These are phyloP conservation scores for Aphelocoma californica DNA, from an alignment of 2,797 vertebrate species.

Conservation along the genomic window DNA sequence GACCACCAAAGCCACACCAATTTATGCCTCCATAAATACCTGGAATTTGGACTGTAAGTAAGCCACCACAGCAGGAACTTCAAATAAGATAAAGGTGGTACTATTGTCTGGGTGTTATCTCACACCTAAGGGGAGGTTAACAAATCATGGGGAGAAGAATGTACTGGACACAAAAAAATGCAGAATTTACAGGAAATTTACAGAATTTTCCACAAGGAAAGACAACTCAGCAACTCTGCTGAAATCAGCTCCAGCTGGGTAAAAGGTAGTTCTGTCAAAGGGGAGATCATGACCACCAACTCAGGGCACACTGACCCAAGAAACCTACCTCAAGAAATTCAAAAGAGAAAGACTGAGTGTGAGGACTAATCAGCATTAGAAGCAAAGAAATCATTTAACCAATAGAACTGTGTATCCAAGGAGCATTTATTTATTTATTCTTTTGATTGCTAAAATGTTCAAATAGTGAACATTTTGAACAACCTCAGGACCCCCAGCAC, in stretches of 20 bases:
- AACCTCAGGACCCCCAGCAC: rapidly evolving
- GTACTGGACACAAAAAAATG: too few relatives aligned
- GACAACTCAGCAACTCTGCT: background rate
- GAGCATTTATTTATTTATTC: background rate
- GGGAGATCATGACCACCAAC: background rate
- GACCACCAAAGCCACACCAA: rapidly evolving
- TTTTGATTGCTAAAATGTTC: background rate
- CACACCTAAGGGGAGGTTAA: background rate
- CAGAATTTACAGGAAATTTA: background rate
- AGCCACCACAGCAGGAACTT: background rate
- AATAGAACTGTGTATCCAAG: background rate
- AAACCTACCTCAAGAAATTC: background rate
- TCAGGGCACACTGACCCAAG: background rate
- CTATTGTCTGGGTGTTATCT: background rate
- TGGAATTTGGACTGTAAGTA: background rate
- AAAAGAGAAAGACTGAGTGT: background rate
- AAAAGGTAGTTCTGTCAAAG: background rate
- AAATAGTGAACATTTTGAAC: background rate
- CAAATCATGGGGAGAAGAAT: background rate
- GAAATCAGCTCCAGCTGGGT: background rate
- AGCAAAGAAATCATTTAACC: background rate
- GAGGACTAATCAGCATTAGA: background rate
- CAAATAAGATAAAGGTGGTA: background rate
- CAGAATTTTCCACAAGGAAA: background rate
- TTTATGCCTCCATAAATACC: background rate